phyloP scores from a whole-genome alignment of 2,797 vertebrate species.

The Galago senegalensis region DNA sequence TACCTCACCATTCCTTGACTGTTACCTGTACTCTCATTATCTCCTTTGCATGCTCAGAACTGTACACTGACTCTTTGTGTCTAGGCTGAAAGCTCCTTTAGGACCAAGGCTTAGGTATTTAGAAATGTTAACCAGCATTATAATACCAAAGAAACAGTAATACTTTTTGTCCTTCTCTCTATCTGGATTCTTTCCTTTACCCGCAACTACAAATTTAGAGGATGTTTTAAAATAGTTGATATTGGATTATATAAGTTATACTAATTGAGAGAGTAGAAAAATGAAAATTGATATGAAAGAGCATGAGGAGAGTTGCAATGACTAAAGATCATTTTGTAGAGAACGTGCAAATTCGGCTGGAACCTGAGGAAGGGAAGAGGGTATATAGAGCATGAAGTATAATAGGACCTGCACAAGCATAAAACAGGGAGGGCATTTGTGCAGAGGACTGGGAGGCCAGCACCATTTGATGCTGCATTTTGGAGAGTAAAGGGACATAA shows the following conservation, averaged over 20 bases:
- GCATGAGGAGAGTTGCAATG: neutral
- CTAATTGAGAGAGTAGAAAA: neutral
- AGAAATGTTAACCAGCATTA: neutral
- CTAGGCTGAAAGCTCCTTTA: neutral
- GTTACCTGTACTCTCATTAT: neutral
- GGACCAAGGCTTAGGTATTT: neutral
- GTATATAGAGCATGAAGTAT: neutral
- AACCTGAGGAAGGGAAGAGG: conserved; percentile 2
- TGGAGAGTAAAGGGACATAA: conserved; percentile 12
- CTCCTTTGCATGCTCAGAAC: neutral
- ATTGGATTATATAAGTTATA: neutral
- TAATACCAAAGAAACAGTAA: neutral
- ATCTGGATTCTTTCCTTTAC: conserved; percentile 25
- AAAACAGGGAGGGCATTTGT: neutral
- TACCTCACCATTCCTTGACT: neutral
- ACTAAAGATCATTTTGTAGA: conserved; percentile 12
- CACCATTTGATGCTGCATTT: neutral
- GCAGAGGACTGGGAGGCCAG: neutral
- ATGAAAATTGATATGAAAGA: conserved; percentile 22
- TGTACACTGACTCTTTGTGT: neutral
- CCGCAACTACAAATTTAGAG: neutral
- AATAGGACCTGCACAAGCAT: conserved; percentile 12
- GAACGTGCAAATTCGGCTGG: neutral
- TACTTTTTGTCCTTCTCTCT: neutral
- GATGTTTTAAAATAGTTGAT: neutral